Base-by-base conservation (phyloP, 2,113 vertebrate genomes). In the Microcebus lehilahytsara region DNA sequence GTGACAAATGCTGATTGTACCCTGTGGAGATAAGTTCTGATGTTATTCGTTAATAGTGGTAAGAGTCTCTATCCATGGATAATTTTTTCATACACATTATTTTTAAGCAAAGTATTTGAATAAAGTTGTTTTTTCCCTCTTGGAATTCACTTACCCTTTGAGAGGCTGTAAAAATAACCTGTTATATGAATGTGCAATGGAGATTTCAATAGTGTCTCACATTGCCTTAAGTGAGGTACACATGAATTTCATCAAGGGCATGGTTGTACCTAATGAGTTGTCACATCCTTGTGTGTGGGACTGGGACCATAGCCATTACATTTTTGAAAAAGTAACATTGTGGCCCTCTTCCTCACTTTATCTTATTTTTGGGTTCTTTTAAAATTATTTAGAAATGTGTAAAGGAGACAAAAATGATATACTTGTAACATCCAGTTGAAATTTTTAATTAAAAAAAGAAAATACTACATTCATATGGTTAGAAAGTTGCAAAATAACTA, bases 81-180 rank as follows among this genome's bases (percentile, higher is more conserved):
- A 51, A 62, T 93, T 89, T 91, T 96, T 90, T 86, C 27, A 91
- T 79, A 51, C 25, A 60, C 56, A 84, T 78, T 95, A 89, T 89
- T 83, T 96, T 96, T 94, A 95, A 97, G 81, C 19, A n/a, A 95
- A 93, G 72, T 69, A 51, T 58, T 97, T 95, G 64, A 60, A 86
- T 72, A 77, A 95, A 97, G 60, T 93, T n/a, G n/a, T 5, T 92
- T 78, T 80, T 79, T 20, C 17, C 3, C 30, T 46, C 30, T 84
- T 89, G n/a, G 64, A 95, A 95, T 75, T 90, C 14, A 86, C 80
- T 40, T 80, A 53, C 42, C 56, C 46, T 97, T 84, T 32, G 78
- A 84, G 72, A 94, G 69, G 17, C 27, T 80, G 67, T 66, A 69
- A 86, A 93, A 93, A 93, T 74, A 96, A 77, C 60, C 19, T 85